Evolutionary conservation across 2,797 vertebrate genomes (phyloP).

Genomic region (Cyclopterus lumpus): DNA sequence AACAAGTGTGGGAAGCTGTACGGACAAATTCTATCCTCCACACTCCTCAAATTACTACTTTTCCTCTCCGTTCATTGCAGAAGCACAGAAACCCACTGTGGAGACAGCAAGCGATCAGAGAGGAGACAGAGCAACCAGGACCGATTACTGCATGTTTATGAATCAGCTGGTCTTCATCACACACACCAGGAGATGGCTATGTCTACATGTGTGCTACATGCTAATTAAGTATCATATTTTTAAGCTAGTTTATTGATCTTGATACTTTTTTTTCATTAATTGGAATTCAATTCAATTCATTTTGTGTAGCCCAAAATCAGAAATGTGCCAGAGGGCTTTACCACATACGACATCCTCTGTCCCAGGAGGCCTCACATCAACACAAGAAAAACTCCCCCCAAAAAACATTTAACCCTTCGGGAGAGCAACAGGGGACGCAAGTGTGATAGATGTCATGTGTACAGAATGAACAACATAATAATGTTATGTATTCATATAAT

Average conservation of each 20-base stretch:
- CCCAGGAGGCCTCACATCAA: no score
- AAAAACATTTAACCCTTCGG: no score
- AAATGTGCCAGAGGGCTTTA: no score
- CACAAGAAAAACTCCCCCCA: no score
- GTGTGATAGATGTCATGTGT: no score
- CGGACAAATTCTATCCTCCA: slow-evolving; percentile 28
- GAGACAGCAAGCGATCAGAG: slow-evolving; percentile 15
- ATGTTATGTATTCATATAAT: no score
- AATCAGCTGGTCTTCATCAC: not conserved
- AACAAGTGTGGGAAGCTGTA: slow-evolving; percentile 24
- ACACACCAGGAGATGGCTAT: not conserved
- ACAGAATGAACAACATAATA: no score
- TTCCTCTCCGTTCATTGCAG: slow-evolving; percentile 12
- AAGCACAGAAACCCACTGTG: slow-evolving; percentile 3
- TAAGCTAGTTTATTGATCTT: not conserved
- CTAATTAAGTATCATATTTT: not conserved
- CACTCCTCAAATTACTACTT: slow-evolving; percentile 20
- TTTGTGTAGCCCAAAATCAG: no score
- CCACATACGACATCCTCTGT: no score
- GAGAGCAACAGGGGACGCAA: no score
- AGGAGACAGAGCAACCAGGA: not conserved
- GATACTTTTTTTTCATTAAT: no score
- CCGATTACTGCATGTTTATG: not conserved
- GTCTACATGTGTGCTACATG: not conserved
- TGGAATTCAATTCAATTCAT: no score